Conservation (phyloP, 1,140 invertebrate genomes). For the Plectrocnemia conspersa region DNA sequence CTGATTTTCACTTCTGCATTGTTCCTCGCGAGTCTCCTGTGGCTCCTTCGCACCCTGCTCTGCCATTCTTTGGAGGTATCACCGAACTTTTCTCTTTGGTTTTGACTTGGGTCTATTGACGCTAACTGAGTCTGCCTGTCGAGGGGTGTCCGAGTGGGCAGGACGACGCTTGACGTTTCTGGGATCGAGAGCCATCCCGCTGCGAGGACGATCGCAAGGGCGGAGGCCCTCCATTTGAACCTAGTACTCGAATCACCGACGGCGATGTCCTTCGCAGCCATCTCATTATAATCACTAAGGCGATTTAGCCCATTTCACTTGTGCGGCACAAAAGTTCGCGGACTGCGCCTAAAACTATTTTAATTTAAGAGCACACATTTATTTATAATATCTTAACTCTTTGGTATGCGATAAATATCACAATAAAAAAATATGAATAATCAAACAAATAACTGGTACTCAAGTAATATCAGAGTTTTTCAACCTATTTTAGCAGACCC, state of each 20-base stretch:
- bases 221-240: constrained; percentile 8
- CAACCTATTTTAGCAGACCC: too few relatives aligned
- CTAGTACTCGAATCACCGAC: not conserved
- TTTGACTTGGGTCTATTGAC: constrained; percentile 12
- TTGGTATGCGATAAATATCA: too few relatives aligned
- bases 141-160: not conserved
- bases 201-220: constrained; percentile 18
- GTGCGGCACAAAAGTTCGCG: too few relatives aligned
- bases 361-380: too few relatives aligned
- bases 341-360: too few relatives aligned
- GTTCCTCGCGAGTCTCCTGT: not conserved
- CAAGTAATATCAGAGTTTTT: too few relatives aligned
- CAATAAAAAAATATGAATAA: too few relatives aligned
- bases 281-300: too few relatives aligned
- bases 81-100: constrained; percentile 12
- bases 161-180: not conserved
- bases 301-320: too few relatives aligned
- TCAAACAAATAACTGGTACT: too few relatives aligned
- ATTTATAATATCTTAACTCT: too few relatives aligned
- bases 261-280: constrained; percentile 10
- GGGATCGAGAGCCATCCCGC: constrained; percentile 19
- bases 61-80: constrained; percentile 8
- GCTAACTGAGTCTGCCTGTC: not conserved
- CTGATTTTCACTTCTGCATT: too few relatives aligned
- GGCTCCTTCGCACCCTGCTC: constrained; percentile 11